phyloP scores from a whole-genome alignment of 2,113 vertebrate species.

The Sinosuthora webbiana region DNA sequence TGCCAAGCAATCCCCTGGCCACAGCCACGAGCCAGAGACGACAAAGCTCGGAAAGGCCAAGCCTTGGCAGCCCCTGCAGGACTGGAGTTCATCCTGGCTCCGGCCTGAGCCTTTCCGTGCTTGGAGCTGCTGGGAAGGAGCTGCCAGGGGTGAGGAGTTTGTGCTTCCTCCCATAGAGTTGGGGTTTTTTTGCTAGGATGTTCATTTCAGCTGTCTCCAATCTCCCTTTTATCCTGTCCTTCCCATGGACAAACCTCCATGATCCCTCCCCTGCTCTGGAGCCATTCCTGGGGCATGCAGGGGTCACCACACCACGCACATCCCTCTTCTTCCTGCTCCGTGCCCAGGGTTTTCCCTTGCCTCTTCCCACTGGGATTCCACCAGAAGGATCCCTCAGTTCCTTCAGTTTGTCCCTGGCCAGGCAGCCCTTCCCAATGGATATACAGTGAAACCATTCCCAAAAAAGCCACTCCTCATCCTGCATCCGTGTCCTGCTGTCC shows the following conservation, averaged over 20 bases:
- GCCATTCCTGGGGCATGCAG: background rate
- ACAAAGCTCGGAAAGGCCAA: background rate
- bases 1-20: background rate
- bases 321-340: background rate
- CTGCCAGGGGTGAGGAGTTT: background rate
- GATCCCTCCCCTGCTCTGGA: background rate
- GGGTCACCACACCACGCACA: too few relatives aligned
- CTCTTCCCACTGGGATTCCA: background rate
- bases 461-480: background rate
- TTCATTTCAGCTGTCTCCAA: background rate
- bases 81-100: background rate
- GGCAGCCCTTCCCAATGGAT: background rate
- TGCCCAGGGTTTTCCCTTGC: background rate
- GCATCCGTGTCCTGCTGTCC: background rate
- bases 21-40: background rate
- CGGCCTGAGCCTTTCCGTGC: accelerated
- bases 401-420: background rate
- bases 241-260: background rate
- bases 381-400: background rate
- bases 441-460: background rate
- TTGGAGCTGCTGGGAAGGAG: background rate
- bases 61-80: background rate
- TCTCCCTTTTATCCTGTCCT: background rate
- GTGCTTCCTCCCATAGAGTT: background rate
- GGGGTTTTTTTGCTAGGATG: background rate